Evolutionary conservation across 2,888 invertebrate species (phyloP), one percentile per base, ranked within the genome.

Genomic region (Rosalia funebris): DNA sequence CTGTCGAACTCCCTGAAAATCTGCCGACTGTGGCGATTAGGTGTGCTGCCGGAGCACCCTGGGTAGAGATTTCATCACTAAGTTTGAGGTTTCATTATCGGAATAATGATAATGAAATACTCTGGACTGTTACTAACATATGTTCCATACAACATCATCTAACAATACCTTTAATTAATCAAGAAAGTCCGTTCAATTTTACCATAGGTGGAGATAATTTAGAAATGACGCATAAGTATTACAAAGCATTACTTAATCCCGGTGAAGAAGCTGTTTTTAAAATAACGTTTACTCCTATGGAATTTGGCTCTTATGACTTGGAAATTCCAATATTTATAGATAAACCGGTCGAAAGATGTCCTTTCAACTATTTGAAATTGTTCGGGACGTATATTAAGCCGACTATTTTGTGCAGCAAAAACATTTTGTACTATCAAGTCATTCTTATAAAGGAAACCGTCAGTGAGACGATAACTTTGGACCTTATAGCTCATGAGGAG

Each of bases 351-450:
- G 68, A 77, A 4, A 73, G 70, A 1, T 57, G 57, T 15, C 63
- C 77, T 10, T 82, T 79, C 54, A 82, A 81, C 65, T 75, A 73
- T 65, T 54, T 83, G 17, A 68, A 60, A 37, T 54, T 83, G 1
- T 47, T 57, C 1, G 82, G 80, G 11, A 48, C 50, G 5, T 72
- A 75, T 61, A 66, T 69, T 1, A 50, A 20, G 11, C 73, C 77
- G 1, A 60, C 55, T 1, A 80, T 83, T 10, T 66, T 66, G 0
- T 56, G 72, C 3, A 65, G 75, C 11, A 60, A 58, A 7, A 60
- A 60, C 0, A 71, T 77, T 54, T 65, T 82, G 15, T 78, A 73
- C 47, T 75, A 83, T 11, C 66, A 69, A 15, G 78, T 82, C 0
- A 71, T 81, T 10, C 77, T 78, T 0, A 20, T 59, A 0, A 50